Evolutionary conservation across 2,888 invertebrate species (phyloP).

Genomic region (Drosophila infuscata): DNA sequence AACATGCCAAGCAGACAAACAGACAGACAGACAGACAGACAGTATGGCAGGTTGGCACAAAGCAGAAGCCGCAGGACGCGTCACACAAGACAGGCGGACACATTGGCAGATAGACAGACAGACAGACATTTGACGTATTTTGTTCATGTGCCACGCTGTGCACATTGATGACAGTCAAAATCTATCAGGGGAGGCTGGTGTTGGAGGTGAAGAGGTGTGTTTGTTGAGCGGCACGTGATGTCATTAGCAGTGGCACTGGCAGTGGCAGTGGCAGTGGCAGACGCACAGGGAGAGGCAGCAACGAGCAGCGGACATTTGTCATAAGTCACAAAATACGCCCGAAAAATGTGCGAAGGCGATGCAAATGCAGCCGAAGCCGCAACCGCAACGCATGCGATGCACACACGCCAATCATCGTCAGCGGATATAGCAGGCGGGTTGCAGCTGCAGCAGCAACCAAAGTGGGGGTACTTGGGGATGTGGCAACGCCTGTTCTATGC

Average conservation of each 20-base stretch:
- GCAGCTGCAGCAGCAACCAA: neutral
- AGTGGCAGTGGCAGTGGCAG: constrained; percentile 25
- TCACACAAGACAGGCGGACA: constrained; percentile 26
- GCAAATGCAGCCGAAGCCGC: constrained; percentile 49
- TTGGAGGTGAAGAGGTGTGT: constrained; percentile 1
- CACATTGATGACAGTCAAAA: constrained; percentile 72
- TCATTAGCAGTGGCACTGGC: constrained; percentile 64
- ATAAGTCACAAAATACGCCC: constrained; percentile 33
- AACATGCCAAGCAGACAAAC: constrained; percentile 48
- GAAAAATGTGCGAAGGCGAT: constrained; percentile 28
- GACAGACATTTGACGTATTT: constrained; percentile 68
- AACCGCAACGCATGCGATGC: constrained; percentile 67
- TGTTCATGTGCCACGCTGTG: constrained; percentile 69
- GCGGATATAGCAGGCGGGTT: neutral
- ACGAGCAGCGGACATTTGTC: neutral
- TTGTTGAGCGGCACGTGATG: constrained; percentile 70
- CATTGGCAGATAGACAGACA: constrained; percentile 12
- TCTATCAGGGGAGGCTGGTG: constrained; percentile 31
- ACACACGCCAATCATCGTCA: constrained; percentile 73
- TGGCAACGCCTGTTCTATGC: constrained; percentile 61
- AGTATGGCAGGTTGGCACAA: neutral
- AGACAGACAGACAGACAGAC: constrained; percentile 4
- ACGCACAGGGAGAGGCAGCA: constrained; percentile 8
- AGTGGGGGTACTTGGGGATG: neutral
- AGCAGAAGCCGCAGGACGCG: constrained; percentile 30